A percentile compares a stretch with the other conserved stretches of the same genome.
These are phyloP conservation scores for Parotocinclus haroldoi DNA, from an alignment of 2,797 vertebrate genomes.

Conservation along the genomic window DNA sequence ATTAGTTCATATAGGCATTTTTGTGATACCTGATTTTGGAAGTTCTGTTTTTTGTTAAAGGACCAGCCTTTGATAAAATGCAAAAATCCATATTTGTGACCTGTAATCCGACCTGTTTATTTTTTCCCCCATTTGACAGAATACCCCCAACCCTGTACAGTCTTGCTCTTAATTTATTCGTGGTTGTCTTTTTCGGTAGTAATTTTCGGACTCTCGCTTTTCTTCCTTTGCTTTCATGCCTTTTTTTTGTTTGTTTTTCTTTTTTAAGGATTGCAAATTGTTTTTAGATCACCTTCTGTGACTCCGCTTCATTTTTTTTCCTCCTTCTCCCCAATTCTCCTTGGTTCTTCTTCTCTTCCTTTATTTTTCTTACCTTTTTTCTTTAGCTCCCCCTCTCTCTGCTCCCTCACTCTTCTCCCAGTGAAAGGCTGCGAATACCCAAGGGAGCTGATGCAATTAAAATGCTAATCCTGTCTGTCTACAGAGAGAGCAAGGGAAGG, in stretches of 20 bases:
- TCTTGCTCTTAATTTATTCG: constrained; percentile 45
- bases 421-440: constrained; percentile 83
- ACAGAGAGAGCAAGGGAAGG: constrained; percentile 74
- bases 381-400: constrained; percentile 33
- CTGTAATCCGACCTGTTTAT: no score
- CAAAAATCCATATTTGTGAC: no score
- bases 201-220: constrained; percentile 27
- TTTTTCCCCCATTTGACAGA: no score
- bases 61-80: no score
- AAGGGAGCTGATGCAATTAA: constrained; percentile 87
- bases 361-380: constrained; percentile 46
- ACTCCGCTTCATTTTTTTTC: constrained; percentile 61
- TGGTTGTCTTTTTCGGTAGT: constrained; percentile 20
- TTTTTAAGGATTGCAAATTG: constrained; percentile 20
- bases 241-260: constrained; percentile 44
- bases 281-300: constrained; percentile 66
- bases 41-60: no score
- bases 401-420: constrained; percentile 65
- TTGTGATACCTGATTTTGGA: no score
- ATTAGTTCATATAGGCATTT: no score
- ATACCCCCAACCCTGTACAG: not conserved
- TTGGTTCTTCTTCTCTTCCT: constrained; percentile 29
- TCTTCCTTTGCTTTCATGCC: constrained; percentile 50
- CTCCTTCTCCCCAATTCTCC: constrained; percentile 29
- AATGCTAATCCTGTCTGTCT: constrained; percentile 87